Evolutionary conservation across 2,113 vertebrate genomes (phyloP).

Genomic region (Muscicapa adusta): DNA sequence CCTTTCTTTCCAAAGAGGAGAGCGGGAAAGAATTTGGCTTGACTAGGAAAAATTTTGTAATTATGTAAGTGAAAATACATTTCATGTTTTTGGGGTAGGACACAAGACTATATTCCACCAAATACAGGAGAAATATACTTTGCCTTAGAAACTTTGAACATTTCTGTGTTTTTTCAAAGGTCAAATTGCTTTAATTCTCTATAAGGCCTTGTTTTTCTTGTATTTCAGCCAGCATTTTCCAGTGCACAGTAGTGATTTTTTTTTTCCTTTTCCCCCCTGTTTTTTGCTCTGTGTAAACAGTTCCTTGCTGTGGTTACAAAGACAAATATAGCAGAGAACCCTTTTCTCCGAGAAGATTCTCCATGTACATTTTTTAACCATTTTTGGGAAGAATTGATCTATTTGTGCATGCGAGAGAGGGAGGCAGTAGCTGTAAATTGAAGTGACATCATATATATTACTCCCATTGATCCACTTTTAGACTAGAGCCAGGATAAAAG

Average conservation of each 20-base stretch:
- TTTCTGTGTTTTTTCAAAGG: conserved; percentile 48
- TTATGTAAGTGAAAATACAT: conserved; percentile 22
- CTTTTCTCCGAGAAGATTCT: conserved; percentile 75
- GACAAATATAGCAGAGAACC: conserved; percentile 84
- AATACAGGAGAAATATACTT: background rate
- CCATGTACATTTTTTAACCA: conserved; percentile 82
- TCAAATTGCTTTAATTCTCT: conserved; percentile 40
- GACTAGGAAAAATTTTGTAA: conserved; percentile 12
- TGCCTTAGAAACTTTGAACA: background rate
- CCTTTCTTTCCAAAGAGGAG: background rate
- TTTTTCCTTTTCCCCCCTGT: conserved; percentile 13
- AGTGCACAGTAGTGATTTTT: conserved; percentile 57
- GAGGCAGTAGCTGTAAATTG: conserved; percentile 74
- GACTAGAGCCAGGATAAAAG: conserved; percentile 79
- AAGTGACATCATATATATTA: conserved; percentile 80
- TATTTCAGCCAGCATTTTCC: conserved; percentile 68
- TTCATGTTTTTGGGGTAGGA: background rate
- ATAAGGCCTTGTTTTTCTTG: conserved; percentile 45
- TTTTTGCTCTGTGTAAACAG: conserved; percentile 75
- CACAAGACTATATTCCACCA: background rate
- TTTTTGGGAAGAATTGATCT: conserved; percentile 86
- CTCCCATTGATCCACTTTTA: conserved; percentile 80
- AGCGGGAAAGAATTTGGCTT: background rate
- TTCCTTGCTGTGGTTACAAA: conserved; percentile 76
- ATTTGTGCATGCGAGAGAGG: conserved; percentile 60